Conservation (phyloP, 2,888 invertebrate genomes). For the Ochropleura plecta region DNA sequence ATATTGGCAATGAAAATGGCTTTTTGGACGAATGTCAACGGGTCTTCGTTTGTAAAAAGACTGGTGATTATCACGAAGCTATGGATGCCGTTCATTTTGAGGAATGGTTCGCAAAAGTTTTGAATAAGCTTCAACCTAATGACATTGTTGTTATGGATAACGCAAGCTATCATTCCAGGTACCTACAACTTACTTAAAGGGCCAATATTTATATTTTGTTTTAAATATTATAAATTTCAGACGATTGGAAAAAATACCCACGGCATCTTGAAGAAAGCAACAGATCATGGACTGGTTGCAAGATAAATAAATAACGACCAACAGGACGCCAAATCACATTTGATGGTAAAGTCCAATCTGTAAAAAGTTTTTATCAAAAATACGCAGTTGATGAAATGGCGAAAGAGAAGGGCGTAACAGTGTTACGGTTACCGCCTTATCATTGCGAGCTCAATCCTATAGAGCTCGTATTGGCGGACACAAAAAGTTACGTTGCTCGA, state of each 20-base stretch:
- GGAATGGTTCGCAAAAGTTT: not conserved
- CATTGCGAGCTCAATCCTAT: constrained; percentile 1
- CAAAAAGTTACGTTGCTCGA: not conserved
- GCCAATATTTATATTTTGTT: not conserved
- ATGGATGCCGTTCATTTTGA: constrained; percentile 19
- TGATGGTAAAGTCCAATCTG: not conserved
- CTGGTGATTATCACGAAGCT: constrained; percentile 5
- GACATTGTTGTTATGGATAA: not conserved
- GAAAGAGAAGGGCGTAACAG: not conserved
- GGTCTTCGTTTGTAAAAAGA: constrained; percentile 7
- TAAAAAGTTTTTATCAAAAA: not conserved
- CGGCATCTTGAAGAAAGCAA: not conserved
- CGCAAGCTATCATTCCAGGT: constrained; percentile 1
- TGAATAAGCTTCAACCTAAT: not conserved
- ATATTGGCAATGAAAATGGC: constrained; percentile 7
- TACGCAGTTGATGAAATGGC: not conserved
- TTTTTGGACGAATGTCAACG: not conserved
- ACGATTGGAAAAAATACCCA: not conserved
- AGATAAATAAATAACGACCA: not conserved
- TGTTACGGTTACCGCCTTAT: not conserved
- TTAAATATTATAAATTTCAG: not conserved
- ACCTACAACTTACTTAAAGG: not conserved
- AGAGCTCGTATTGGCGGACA: not conserved
- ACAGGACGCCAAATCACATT: not conserved
- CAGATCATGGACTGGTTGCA: not conserved